Percentiles rank a stretch among this genome's conserved stretches.
These are phyloP conservation scores for Acromyrmex charruanus DNA, from an alignment of 1,140 invertebrate species.

Conservation along the genomic window DNA sequence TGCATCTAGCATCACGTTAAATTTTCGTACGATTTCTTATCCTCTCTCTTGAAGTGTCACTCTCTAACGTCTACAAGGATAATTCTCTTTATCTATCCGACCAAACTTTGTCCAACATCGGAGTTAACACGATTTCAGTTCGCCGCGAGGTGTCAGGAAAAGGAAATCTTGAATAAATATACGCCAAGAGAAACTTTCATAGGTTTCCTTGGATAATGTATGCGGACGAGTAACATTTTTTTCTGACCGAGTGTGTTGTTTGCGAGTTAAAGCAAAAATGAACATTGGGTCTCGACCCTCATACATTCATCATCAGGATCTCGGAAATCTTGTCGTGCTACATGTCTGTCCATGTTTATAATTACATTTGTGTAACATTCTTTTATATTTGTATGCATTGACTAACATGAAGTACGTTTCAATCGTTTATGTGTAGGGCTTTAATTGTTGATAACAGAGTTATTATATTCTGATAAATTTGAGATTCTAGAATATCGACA, in stretches of 20 bases:
- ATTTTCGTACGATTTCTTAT: not conserved
- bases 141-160: not conserved
- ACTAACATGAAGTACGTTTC: not conserved
- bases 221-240: not conserved
- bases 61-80: conserved; percentile 11
- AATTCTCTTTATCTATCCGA: conserved; percentile 10
- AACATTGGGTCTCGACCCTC: not conserved
- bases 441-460: conserved; percentile 8
- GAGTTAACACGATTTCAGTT: conserved; percentile 36
- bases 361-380: not conserved
- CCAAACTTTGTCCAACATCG: conserved; percentile 24
- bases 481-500: not conserved
- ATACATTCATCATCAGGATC: not conserved
- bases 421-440: not conserved
- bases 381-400: not conserved
- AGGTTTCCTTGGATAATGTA: conserved; percentile 9
- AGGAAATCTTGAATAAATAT: conserved; percentile 27
- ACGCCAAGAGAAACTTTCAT: not conserved
- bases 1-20: not conserved
- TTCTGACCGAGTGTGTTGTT: conserved; percentile 15
- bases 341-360: not conserved
- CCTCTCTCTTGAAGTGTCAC: conserved; percentile 3
- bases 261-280: not conserved
- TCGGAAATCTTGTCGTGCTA: not conserved
- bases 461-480: not conserved